A percentile compares a stretch with the other conserved stretches of the same genome.
These are phyloP conservation scores for Myodes glareolus DNA, from an alignment of 2,113 vertebrate species.

Conservation along the genomic window DNA sequence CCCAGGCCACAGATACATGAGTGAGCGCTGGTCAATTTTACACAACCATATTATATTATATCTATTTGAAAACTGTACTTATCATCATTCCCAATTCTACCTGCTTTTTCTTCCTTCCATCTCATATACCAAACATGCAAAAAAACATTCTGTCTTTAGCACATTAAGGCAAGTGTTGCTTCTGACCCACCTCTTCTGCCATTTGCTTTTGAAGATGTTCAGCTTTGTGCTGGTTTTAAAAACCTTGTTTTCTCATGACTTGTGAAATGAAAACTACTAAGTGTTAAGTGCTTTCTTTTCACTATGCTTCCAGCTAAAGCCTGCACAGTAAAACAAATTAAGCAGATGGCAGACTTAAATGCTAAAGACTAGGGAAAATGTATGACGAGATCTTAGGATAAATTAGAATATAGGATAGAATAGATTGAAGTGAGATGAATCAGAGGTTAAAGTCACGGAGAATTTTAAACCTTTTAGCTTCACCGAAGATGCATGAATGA, in stretches of 20 bases:
- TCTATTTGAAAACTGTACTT: neutral
- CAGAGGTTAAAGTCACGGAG: slow-evolving; percentile 58
- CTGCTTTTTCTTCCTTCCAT: neutral
- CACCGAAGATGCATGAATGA: slow-evolving; percentile 33
- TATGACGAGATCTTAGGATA: slow-evolving; percentile 47
- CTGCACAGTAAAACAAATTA: slow-evolving; percentile 67
- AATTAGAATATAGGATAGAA: slow-evolving; percentile 59
- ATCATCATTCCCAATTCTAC: neutral
- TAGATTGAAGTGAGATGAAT: slow-evolving; percentile 57
- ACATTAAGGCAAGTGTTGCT: neutral
- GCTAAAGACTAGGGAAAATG: slow-evolving; percentile 50
- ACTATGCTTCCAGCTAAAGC: slow-evolving; percentile 65
- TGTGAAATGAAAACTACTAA: slow-evolving; percentile 62
- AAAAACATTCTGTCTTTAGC: neutral
- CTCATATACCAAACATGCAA: neutral
- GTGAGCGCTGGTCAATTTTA: neutral
- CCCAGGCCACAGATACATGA: accelerated
- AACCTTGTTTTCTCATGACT: slow-evolving; percentile 49
- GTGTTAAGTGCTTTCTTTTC: slow-evolving; percentile 69
- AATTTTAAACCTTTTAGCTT: slow-evolving; percentile 57
- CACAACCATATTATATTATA: neutral
- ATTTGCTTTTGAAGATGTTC: slow-evolving; percentile 50
- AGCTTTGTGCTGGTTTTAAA: neutral
- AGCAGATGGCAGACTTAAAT: slow-evolving; percentile 76
- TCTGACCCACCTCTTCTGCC: neutral